Conservation (phyloP, 2,888 invertebrate genomes). For the Microchrysa polita region DNA sequence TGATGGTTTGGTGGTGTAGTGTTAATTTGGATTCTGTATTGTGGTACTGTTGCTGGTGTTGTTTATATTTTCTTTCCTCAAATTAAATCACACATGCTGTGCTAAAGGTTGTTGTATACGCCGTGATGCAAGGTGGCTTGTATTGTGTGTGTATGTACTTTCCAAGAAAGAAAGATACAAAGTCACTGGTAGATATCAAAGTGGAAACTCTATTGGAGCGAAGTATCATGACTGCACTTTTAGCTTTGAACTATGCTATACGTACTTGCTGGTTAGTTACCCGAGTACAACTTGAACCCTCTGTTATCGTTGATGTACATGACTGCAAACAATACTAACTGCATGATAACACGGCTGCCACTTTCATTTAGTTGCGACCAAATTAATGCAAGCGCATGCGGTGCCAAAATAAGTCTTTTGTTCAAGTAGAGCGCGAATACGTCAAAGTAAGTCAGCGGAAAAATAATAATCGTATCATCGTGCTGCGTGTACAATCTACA, state of each 20-base stretch:
- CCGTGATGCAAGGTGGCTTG: slow-evolving; percentile 3
- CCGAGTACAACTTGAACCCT: background rate
- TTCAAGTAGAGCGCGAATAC: no score
- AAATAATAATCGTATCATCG: no score
- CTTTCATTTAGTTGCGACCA: slow-evolving; percentile 10
- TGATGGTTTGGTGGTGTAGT: background rate
- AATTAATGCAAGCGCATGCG: background rate
- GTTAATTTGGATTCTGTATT: slow-evolving; percentile 11
- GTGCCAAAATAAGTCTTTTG: background rate
- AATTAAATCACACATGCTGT: slow-evolving; percentile 16
- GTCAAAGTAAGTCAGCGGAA: no score
- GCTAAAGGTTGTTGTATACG: background rate
- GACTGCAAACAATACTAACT: background rate
- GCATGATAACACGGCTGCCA: background rate
- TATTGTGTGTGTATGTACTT: no score
- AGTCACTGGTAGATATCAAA: background rate
- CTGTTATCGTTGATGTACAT: slow-evolving; percentile 5
- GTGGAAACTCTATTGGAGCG: background rate
- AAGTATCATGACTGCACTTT: slow-evolving; percentile 1
- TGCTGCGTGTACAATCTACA: no score
- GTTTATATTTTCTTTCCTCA: background rate
- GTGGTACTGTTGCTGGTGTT: background rate
- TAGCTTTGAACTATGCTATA: background rate
- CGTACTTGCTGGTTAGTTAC: background rate
- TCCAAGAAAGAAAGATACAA: background rate